A percentile compares a stretch with the other conserved stretches of the same genome.
Evolutionary conservation across 2,797 vertebrate genomes (phyloP).

Genomic region (Apodemus agrarius): DNA sequence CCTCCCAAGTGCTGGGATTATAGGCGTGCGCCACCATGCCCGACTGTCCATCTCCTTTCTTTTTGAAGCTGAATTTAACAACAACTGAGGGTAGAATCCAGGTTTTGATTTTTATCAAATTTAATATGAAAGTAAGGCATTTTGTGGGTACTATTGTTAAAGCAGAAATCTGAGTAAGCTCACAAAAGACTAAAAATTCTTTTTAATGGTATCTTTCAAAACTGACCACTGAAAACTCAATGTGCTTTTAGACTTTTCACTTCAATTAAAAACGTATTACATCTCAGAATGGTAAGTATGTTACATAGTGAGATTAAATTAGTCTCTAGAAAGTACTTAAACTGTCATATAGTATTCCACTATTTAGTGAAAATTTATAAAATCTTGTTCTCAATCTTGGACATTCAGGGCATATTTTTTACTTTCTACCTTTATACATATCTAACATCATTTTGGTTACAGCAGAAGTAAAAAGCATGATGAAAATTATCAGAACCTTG

Average conservation of each 20-base stretch:
- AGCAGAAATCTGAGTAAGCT: background rate
- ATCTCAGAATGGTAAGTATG: background rate
- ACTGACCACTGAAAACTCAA: background rate
- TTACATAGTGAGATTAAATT: slow-evolving; percentile 4
- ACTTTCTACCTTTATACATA: slow-evolving; percentile 12
- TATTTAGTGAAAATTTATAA: background rate
- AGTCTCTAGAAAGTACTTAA: background rate
- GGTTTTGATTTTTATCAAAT: slow-evolving; percentile 27
- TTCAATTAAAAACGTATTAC: slow-evolving; percentile 11
- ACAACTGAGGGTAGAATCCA: slow-evolving; percentile 23
- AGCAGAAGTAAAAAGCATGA: background rate
- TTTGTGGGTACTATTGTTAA: background rate
- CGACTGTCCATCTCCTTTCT: background rate
- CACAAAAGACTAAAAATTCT: background rate
- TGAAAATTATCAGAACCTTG: slow-evolving; percentile 17
- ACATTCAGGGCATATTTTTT: background rate
- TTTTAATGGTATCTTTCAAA: background rate
- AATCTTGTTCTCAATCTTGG: background rate
- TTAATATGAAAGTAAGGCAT: background rate
- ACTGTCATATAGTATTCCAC: background rate
- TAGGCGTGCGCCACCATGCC: too few species aligned
- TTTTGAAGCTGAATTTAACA: slow-evolving; percentile 32
- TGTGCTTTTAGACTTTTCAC: background rate
- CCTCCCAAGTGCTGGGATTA: too few species aligned
- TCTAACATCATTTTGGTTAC: slow-evolving; percentile 49